Evolutionary conservation across 2,888 invertebrate genomes (phyloP), one percentile per base, ranked within the genome.

Genomic region (Ceraclea dissimilis): DNA sequence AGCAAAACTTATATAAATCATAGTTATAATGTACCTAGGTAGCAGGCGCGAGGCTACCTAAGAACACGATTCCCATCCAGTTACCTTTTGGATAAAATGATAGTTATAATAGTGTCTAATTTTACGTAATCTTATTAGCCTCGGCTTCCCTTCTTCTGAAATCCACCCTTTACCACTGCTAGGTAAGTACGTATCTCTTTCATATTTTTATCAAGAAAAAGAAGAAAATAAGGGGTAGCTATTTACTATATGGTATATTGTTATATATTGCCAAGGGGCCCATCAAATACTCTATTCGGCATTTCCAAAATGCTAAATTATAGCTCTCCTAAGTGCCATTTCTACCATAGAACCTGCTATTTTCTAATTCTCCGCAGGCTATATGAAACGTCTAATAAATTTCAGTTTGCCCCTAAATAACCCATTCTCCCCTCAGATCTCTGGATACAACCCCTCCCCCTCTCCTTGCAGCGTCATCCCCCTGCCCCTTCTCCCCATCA

Each of bases 301-400:
- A 48, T 56, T 54, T 51, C 34, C 6, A 26, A 77, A 76, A 77
- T 75, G 74, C 68, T 77, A 76, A 77, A 71, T 75, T 78, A 77
- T 75, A 56, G 70, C 68, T 72, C 69, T 70, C 74, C 74, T 74
- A 73, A 71, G 39, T 39, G 39, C 46, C 68, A 70, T 71, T 69
- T 76, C 72, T 75, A 72, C 65, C 52, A 61, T 51, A 73, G 69
- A 74, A 73, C 73, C 73, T 72, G 73, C 76, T 75, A 76, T 76
- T 76, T 76, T 74, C 76, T 73, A 76, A 61, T 77, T 78, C 76
- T 77, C 76, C 70, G 72, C 75, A 76, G 76, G 75, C 72, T 74
- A 72, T 73, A 70, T 66, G 63, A 58, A 69, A 74, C 74, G 77
- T 78, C 77, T 70, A 75, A 78, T 78, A 78, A 78, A 78, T 78